Evolutionary conservation across 2,888 invertebrate species (phyloP), one percentile per base, ranked within the genome.

Genomic region (Conus canariensis): DNA sequence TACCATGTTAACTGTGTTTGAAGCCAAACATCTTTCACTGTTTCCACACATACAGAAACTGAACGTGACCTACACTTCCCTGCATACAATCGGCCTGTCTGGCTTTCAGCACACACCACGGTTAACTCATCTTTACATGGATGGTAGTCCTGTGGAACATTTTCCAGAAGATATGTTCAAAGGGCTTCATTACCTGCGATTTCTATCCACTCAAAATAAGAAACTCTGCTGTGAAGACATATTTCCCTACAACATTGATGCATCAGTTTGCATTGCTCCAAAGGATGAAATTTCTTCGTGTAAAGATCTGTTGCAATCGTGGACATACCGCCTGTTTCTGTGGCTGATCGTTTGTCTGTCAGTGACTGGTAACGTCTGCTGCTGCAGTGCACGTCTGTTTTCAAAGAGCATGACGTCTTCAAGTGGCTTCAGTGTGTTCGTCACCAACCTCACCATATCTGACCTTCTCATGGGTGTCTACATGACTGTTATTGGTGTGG

Each of bases 371-470:
- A 83, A 83, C 25, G 56, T 10, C 56, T 83, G 56, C 56, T 83
- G 82, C 58, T 58, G 25, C 0, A 12, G 56, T 83, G 82, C 82
- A 56, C 82, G 82, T 58, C 25, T 83, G 8, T 58, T 56, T 16
- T n/a, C 82, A 0, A 22, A 25, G 58, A 58, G 58, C 56, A 58
- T 70, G 70, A 70, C 82, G 7, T 58, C 58, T 58, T 56, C 82
- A 56, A 83, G 82, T 58, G 58, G 82, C 58, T 83, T 83, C 58
- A 83, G 82, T 83, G 82, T 83, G 14, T 83, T 83, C 22, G 82
- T 83, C 82, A 58, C 22, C 22, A 83, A 58, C 25, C 82, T 83
- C 0, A 58, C 56, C 82, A 83, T 83, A 58, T 56, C 82, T 19
- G 82, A 83, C 12, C 58, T 56, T 82, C 56, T 83, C 4, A 83